Percentiles rank a stretch among this genome's conserved stretches.
phyloP scores from a whole-genome alignment of 30 jellyfish, hydroid and myxozoan species.

The Phacellophora camtschatica region DNA sequence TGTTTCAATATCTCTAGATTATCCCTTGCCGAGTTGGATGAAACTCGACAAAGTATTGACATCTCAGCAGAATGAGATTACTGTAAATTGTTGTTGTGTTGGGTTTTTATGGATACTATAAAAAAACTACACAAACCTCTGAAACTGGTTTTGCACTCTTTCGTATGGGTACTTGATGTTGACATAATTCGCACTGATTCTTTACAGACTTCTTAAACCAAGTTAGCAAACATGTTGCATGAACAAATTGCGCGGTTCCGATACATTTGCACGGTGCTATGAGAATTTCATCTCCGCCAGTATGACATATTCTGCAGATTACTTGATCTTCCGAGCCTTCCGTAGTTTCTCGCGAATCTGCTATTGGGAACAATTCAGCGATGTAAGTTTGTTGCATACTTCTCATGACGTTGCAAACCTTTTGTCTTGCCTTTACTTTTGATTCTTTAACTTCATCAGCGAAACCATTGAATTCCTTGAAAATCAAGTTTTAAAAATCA shows the following conservation, averaged over 20 bases:
- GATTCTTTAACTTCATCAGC: slow-evolving; percentile 13
- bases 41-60: too few species aligned
- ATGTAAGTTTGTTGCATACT: slow-evolving; percentile 34
- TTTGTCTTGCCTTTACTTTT: slow-evolving; percentile 30
- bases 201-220: slow-evolving; percentile 97
- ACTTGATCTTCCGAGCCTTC: slow-evolving; percentile 67
- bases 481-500: not conserved
- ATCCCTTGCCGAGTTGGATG: too few species aligned
- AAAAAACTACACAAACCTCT: too few species aligned
- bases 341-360: slow-evolving; percentile 77
- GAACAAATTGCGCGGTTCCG: slow-evolving; percentile 94
- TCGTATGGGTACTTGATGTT: slow-evolving; percentile 74
- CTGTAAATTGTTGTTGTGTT: too few species aligned
- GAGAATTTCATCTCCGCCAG: slow-evolving; percentile 85
- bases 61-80: too few species aligned
- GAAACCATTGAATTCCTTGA: not conserved
- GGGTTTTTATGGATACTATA: too few species aligned
- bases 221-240: slow-evolving; percentile 89
- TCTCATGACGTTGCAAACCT: slow-evolving; percentile 22
- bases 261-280: slow-evolving; percentile 95
- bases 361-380: slow-evolving; percentile 58
- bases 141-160: slow-evolving; percentile 67
- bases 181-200: slow-evolving; percentile 91
- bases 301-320: slow-evolving; percentile 74
- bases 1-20: too few species aligned